Evolutionary conservation across 2,888 invertebrate species (phyloP), one percentile per base, ranked within the genome.

Genomic region (Lepidocyrtoides sp.): DNA sequence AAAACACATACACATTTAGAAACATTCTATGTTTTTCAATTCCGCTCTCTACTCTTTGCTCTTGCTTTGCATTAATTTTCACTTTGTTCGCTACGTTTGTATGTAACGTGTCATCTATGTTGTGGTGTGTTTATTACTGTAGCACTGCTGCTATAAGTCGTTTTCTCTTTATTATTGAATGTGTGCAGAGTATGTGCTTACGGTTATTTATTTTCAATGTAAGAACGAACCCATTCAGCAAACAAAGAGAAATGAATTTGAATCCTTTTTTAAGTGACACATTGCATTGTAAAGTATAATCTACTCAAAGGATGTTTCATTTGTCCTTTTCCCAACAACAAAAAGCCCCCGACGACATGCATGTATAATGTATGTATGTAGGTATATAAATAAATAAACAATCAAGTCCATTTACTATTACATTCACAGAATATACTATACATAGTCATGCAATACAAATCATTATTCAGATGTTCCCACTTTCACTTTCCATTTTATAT

Each of bases 201-300:
- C 20, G 20, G 3, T 3, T 12, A 48, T 3, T 57, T 20, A 57
- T 57, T 17, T 17, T 20, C 23, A 57, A 20, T 57, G 20, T 57
- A 57, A n/a, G n/a, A n/a, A n/a, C n/a, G n/a, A n/a, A n/a, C n/a
- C n/a, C n/a, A n/a, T 17, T 48, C 57, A 57, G 5, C 1, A 12
- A 57, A 57, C 20, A 57, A 20, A 57, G 23, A 20, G 57, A 57
- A 10, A 17, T 57, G 57, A 57, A 57, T 57, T 20, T 57, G 2
- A 20, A 57, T 57, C 20, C 57, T 57, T 57, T 57, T 20, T 57
- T 20, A 57, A 57, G 23, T 57, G 23, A 20, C 57, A 20, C 57
- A 57, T 17, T 57, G 57, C 57, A 51, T 51, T 51, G 51, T 51
- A 57, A 57, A 57, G 23, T 57, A 57, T 57, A 57, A 57, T 57